Evolutionary conservation across 2,113 vertebrate species (phyloP), one percentile per base, ranked within the genome.

Genomic region (Glareola pratincola): DNA sequence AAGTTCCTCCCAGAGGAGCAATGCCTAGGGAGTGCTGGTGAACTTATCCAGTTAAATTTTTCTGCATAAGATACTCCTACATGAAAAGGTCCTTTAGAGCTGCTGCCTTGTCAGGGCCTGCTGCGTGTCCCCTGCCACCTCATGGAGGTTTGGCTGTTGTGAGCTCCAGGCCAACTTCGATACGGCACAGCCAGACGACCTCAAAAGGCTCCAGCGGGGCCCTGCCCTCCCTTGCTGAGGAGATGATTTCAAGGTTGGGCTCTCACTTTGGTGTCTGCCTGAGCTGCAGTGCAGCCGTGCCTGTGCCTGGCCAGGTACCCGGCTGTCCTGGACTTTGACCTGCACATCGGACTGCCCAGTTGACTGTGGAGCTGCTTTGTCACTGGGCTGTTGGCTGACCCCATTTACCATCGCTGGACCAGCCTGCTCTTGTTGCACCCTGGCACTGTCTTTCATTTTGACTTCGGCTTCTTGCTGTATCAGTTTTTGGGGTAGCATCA

Each of bases 21-120:
- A 23, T 0, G 4, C 14, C 9, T 53, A 21, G 23, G 21, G 12
- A 66, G 11, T 2, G 3, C 23, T 7, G 8, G 51, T 0, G 0
- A 67, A 41, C 26, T 21, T 18, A 43, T 32, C 21, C 45, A 14
- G 10, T 50, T 71, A 66, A 37, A 36, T 72, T 47, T 60, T 88
- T 12, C 53, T 6, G 6, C 8, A 5, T 51, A 8, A 45, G 34
- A 32, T 36, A 45, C 34, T 78, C 10, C 27, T 57, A 4, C 8
- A 1, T 27, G 21, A 74, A 53, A 53, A 36, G 1, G 12, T 53
- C 43, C 34, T 41, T 54, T 21, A 54, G 26, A 39, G 87, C 34
- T 8, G 39, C 63, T 80, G 30, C 39, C 30, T 81, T 6, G 14
- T 68, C 29, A 32, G 14, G 39, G 20, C 29, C 60, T 80, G 45